Evolutionary conservation across 2,113 vertebrate genomes (phyloP), one percentile per base, ranked within the genome.

Genomic region (Recurvirostra avosetta): DNA sequence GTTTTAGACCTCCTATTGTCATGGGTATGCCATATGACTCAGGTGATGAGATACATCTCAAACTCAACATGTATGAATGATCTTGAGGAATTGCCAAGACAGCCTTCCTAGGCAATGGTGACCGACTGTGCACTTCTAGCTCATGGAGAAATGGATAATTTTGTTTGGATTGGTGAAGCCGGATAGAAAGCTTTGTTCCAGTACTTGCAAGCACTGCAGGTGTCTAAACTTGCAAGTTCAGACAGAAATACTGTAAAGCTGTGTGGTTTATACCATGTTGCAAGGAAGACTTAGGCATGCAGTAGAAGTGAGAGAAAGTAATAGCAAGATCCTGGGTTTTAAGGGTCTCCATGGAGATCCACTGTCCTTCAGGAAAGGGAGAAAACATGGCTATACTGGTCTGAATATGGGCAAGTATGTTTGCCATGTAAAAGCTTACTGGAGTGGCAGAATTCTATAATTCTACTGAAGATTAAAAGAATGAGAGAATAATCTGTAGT

Each of bases 161-260:
- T 88, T 93, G 67, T 86, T 92, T 94, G 96, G 96, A 94, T 73
- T 86, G 90, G 94, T 97, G 88, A 96, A 94, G 80, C 90, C 97
- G 94, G 62, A 82, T 96, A 88, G 88, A 92, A 96, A 70, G 68
- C 92, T 95, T 92, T 80, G 71, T 97, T 96, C 93, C 55, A 95
- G 25, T 75, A 58, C 90, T 95, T 97, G 94, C 83, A 96, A 88
- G 55, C 43, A 36, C 53, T 79, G 86, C 91, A 92, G 90, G 63
- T 94, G 90, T 94, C 82, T 96, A 94, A 91, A 52, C 25, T 96
- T 96, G 74, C 82, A 95, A 71, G 82, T 97, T 97, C 82, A 96
- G 92, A 82, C 88, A 86, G 95, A 96, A 96, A 93, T 70, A 68
- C 55, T 94, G 80, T 88, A 74, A 91, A 93, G 30, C 83, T 97